phyloP scores from a whole-genome alignment of 2,113 vertebrate species.

The Psettodes erumei region DNA sequence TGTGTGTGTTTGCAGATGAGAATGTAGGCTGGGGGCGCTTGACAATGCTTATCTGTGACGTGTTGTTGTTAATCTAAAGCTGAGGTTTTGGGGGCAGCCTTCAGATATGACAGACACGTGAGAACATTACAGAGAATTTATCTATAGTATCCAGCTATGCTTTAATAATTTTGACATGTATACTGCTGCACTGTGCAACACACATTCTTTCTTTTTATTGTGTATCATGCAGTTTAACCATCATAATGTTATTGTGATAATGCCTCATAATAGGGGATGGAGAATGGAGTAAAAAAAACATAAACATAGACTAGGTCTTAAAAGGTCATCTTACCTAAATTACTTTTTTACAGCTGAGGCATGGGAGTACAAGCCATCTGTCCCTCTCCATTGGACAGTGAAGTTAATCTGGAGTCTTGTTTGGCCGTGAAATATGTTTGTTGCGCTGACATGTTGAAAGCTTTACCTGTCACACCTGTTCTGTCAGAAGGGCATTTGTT shows the following conservation, averaged over 20 bases:
- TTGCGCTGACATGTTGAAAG: not conserved
- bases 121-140: not conserved
- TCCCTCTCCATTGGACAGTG: too few relatives aligned
- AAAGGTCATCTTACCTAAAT: not conserved
- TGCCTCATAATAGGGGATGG: too few relatives aligned
- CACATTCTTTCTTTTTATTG: not conserved
- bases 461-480: not conserved
- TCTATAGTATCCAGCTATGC: not conserved
- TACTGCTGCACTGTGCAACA: not conserved
- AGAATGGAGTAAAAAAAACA: not conserved
- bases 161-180: not conserved
- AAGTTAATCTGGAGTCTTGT: too few relatives aligned
- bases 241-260: not conserved
- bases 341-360: too few relatives aligned
- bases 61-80: slow-evolving; percentile 35
- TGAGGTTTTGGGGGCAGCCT: slow-evolving; percentile 44
- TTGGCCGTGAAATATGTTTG: not conserved
- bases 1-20: slow-evolving; percentile 13
- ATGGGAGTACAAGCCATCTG: too few relatives aligned
- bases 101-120: slow-evolving; percentile 11
- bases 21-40: slow-evolving; percentile 43
- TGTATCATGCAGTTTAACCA: not conserved
- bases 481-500: not conserved
- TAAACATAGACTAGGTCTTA: not conserved
- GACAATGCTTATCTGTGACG: slow-evolving; percentile 43